These are phyloP conservation scores for Drosophila serrata DNA, from an alignment of 1,140 invertebrate species.

Conservation along the genomic window DNA sequence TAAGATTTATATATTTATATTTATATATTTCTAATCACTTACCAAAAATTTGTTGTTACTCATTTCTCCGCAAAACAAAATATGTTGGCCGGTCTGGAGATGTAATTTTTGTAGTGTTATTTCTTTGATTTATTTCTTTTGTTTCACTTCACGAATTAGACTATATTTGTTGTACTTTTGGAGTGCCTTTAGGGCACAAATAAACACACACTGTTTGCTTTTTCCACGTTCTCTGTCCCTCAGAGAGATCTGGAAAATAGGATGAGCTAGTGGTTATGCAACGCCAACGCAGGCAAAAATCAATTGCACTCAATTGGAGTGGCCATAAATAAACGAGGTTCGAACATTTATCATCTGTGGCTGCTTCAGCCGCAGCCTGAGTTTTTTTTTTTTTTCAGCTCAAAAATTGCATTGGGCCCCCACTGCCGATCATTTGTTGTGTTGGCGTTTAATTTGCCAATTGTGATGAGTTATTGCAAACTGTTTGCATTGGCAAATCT, in stretches of 20 bases:
- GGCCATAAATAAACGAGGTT: slow-evolving; percentile 73
- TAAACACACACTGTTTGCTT: slow-evolving; percentile 37
- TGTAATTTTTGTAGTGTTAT: slow-evolving; percentile 6
- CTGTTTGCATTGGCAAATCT: slow-evolving; percentile 72
- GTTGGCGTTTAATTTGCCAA: slow-evolving; percentile 84
- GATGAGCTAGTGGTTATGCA: slow-evolving; percentile 64
- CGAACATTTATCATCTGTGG: slow-evolving; percentile 71
- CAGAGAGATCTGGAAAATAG: slow-evolving; percentile 57
- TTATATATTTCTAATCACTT: slow-evolving; percentile 33
- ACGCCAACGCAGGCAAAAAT: slow-evolving; percentile 79
- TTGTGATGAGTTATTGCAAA: slow-evolving; percentile 78
- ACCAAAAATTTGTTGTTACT: slow-evolving; percentile 79
- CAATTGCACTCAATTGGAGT: slow-evolving; percentile 81
- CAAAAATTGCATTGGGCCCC: slow-evolving; percentile 70
- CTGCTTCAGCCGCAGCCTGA: slow-evolving; percentile 29
- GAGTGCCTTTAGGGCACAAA: slow-evolving; percentile 58
- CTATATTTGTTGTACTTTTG: slow-evolving; percentile 54
- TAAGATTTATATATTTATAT: slow-evolving; percentile 15
- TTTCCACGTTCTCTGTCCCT: slow-evolving; percentile 42
- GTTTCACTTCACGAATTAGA: slow-evolving; percentile 54
- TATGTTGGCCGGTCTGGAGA: slow-evolving; percentile 41
- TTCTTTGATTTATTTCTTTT: slow-evolving; percentile 22
- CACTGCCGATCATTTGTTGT: slow-evolving; percentile 73
- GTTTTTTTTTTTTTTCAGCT: slow-evolving; percentile 8
- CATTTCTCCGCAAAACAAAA: slow-evolving; percentile 81